phyloP scores from a whole-genome alignment of 2,888 invertebrate genomes.

The Cheilosia vulpina region DNA sequence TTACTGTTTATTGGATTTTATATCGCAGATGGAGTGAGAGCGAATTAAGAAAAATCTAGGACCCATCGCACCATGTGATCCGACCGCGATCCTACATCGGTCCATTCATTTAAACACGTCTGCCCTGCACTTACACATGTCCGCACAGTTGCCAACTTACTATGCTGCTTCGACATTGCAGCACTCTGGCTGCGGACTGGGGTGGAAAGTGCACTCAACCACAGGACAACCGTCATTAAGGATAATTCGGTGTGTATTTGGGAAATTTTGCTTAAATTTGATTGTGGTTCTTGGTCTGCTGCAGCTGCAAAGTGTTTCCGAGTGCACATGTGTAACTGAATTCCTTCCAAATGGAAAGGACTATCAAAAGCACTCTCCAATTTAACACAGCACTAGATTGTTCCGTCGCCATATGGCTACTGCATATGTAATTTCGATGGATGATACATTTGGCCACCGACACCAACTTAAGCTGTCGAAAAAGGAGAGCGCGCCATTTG shows the following conservation, averaged over 20 bases:
- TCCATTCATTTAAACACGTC: not conserved
- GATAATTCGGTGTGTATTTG: slow-evolving; percentile 60
- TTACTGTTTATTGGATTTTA: not conserved
- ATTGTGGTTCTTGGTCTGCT: slow-evolving; percentile 43
- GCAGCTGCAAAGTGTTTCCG: slow-evolving; percentile 14
- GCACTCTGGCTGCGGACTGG: not conserved
- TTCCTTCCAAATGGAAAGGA: slow-evolving; percentile 46
- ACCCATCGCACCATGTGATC: too few species aligned
- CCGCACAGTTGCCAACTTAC: not conserved
- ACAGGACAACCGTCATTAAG: slow-evolving; percentile 62
- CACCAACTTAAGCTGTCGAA: slow-evolving; percentile 4
- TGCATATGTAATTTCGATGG: slow-evolving; percentile 42
- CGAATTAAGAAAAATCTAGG: too few species aligned
- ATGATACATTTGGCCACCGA: slow-evolving; percentile 15
- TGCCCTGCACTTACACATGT: not conserved
- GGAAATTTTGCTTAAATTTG: slow-evolving; percentile 58
- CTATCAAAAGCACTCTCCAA: slow-evolving; percentile 18
- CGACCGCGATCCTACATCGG: too few species aligned
- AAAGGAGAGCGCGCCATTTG: not conserved
- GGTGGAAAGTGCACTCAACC: slow-evolving; percentile 37
- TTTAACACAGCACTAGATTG: slow-evolving; percentile 16
- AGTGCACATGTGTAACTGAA: slow-evolving; percentile 38
- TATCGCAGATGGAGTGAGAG: not conserved
- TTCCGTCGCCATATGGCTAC: slow-evolving; percentile 12
- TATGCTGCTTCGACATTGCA: not conserved